Base-by-base conservation (phyloP, 64 coral and sea anemone genomes). In the Trachythela sp. region DNA sequence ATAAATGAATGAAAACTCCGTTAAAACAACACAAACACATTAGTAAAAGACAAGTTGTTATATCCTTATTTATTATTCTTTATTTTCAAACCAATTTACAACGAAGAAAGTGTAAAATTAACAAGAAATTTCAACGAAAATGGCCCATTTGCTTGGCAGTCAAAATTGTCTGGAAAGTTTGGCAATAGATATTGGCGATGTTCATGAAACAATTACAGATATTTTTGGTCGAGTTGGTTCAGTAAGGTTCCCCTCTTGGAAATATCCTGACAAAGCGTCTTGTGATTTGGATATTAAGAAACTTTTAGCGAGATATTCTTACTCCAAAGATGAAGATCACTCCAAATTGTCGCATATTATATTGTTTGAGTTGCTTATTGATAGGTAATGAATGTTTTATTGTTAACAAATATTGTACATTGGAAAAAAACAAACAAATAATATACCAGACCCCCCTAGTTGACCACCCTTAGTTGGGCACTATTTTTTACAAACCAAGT, bases 361-460 rank as follows among this genome's bases (percentile, higher is more conserved):
- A 22, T 48, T 99, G 24, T 99, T 99, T 95, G 96, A 99, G 48
- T 89, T 99, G 34, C 85, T 99, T 39, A 99, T 99, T 89, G 96
- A 99, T 54, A 95, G 96, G 96, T 99, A 80, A 37, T 9, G 20
- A 8, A 68, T 68, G 20, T n/a, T 22, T 68, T n/a, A n/a, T n/a
- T n/a, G n/a, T n/a, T n/a, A n/a, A n/a, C n/a, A n/a, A n/a, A n/a
- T n/a, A n/a, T n/a, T n/a, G n/a, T n/a, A n/a, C n/a, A n/a, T 22
- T 5, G 30, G 3, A 8, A n/a, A 68, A 68, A n/a, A 3, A 68
- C 2, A 68, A n/a, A 68, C 59, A 22, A 22, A 68, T 22, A n/a
- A 5, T 22, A 31, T 68, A 68, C n/a, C n/a, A n/a, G n/a, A n/a
- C n/a, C n/a, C n/a, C n/a, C n/a, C n/a, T n/a, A n/a, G n/a, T n/a